Evolutionary conservation across 2,888 invertebrate genomes (phyloP), one percentile per base, ranked within the genome.

Genomic region (Thelaira solivaga): DNA sequence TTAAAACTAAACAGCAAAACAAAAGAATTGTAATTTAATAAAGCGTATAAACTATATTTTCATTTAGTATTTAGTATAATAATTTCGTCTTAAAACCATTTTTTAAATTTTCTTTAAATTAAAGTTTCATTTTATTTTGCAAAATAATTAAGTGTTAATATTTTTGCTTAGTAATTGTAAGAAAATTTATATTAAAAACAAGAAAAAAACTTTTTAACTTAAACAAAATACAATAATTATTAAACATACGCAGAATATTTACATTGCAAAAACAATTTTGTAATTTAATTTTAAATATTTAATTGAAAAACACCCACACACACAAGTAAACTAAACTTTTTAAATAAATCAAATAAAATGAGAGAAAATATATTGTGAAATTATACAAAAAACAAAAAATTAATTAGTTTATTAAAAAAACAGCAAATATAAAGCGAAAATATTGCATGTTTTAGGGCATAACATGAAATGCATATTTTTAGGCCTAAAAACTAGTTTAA

Each of bases 401-500:
- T 43, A 53, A 65, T 78, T 62, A 76, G 67, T 80, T 78, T 69
- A 78, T 62, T 71, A 26, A 41, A 68, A 59, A 65, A 76, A 24
- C 20, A 61, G 62, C 26, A 62, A 18, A 10, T 18, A 31, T 29
- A 65, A 51, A 51, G 4, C 10, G 41, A 62, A 67, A 64, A 31
- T 47, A 20, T 72, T 64, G 62, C 73, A 74, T 73, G 71, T 62
- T 72, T 76, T 76, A 76, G 65, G 67, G 64, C 59, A 71, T 67
- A 61, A 61, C 11, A 71, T 1, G 34, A 39, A 41, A 34, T 53
- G 57, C 65, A 73, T 69, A 78, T 41, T 74, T 80, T 80, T 73
- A 76, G 78, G 75, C 74, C 73, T 72, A 80, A 77, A 76, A 57
- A 61, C 61, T 78, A 81, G 75, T 68, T 72, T 80, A 80, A 80